Percentiles rank a stretch among this genome's conserved stretches.
phyloP scores from a whole-genome alignment of 2,113 vertebrate species.

The Cairina moschata region DNA sequence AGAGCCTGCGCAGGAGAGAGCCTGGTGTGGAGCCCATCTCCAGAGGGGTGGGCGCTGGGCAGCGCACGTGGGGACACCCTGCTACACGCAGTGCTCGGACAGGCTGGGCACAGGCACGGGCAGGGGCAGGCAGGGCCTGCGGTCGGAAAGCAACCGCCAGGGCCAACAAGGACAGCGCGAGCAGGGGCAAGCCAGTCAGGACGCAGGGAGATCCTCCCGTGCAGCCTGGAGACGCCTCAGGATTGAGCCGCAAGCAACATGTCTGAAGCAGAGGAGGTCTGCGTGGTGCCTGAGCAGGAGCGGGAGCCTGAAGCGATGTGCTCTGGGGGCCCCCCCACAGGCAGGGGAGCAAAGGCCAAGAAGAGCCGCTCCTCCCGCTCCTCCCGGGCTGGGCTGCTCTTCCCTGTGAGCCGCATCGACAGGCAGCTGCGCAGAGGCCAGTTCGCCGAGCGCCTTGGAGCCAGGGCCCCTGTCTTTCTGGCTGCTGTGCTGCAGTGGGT shows the following conservation, averaged over 20 bases:
- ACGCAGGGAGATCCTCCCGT: not conserved
- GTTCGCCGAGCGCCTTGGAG: constrained; percentile 67
- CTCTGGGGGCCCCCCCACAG: not conserved
- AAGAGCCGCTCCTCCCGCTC: constrained; percentile 32
- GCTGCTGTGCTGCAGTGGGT: constrained; percentile 79
- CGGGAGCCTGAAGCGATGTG: fast-evolving
- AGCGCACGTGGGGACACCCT: not conserved
- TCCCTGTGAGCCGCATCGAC: constrained; percentile 79
- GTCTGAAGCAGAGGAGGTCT: not conserved
- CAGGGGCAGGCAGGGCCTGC: not conserved
- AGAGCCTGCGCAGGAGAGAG: not conserved
- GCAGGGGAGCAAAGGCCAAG: not conserved
- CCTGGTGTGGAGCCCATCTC: not conserved
- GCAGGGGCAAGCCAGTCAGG: not conserved
- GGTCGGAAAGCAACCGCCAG: not conserved
- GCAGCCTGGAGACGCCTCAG: fast-evolving
- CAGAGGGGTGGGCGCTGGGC: not conserved
- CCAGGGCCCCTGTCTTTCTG: constrained; percentile 4
- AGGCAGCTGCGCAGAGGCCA: constrained; percentile 74
- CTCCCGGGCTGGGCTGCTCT: constrained; percentile 72
- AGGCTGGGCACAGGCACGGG: not conserved
- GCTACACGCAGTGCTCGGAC: not conserved
- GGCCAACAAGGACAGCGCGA: not conserved
- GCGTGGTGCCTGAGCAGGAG: not conserved
- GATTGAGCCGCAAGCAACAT: not conserved